A percentile compares a stretch with the other conserved stretches of the same genome.
These are phyloP conservation scores for Ceraclea dissimilis DNA, from an alignment of 2,888 invertebrate genomes.

Conservation along the genomic window DNA sequence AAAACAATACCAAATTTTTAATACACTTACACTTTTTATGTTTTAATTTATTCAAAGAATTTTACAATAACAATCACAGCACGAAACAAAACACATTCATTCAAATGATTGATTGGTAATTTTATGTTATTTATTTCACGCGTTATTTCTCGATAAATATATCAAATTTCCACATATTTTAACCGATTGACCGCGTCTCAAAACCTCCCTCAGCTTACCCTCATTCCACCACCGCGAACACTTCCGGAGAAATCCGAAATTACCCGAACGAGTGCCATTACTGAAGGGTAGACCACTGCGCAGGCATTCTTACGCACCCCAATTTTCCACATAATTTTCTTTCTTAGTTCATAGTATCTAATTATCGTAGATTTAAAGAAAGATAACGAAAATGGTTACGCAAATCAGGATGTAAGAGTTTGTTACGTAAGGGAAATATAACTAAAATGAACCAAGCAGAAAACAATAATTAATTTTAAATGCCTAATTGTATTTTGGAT, in stretches of 20 bases:
- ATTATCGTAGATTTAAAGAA: background rate
- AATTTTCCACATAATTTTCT: background rate
- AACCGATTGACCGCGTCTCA: conserved; percentile 24
- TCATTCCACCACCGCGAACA: background rate
- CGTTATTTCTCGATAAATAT: no score
- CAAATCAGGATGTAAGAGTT: no score
- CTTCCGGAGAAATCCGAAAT: conserved; percentile 11
- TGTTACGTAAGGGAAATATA: no score
- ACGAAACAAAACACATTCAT: background rate
- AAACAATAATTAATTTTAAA: no score
- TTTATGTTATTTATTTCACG: no score
- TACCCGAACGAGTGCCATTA: conserved; percentile 15
- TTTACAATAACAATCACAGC: conserved; percentile 1
- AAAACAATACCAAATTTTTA: conserved; percentile 16
- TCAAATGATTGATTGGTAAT: no score
- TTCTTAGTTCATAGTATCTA: no score
- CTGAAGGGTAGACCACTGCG: conserved; percentile 5
- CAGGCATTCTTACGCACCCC: background rate
- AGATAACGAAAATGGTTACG: background rate
- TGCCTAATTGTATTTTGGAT: no score
- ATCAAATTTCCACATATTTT: background rate
- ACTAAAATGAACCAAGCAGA: no score
- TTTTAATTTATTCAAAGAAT: conserved; percentile 1
- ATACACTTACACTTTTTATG: conserved; percentile 3
- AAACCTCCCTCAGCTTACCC: conserved; percentile 14